phyloP scores from a whole-genome alignment of 2,797 vertebrate species.

The Enteromius viviparus region DNA sequence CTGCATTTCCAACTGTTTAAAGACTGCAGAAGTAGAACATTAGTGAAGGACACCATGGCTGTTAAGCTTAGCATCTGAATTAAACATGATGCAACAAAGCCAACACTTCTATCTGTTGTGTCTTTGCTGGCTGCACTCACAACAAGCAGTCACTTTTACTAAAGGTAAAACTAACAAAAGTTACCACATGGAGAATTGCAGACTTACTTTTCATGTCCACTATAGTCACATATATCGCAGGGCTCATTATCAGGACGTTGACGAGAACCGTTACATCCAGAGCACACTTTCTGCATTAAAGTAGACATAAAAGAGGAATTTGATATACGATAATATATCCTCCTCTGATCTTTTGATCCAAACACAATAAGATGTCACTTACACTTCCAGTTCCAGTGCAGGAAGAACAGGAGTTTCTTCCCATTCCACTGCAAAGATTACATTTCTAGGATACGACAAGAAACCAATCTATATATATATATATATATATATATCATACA shows the following conservation, averaged over 20 bases:
- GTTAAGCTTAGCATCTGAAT: neutral
- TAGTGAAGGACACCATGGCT: neutral
- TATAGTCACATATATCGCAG: constrained; percentile 72
- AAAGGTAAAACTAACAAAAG: neutral
- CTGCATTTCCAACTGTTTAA: neutral
- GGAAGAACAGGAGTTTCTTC: constrained; percentile 70
- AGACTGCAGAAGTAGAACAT: neutral
- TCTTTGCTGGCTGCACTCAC: neutral
- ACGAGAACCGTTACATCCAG: constrained; percentile 77
- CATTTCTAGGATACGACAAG: constrained; percentile 67
- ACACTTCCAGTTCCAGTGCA: constrained; percentile 78
- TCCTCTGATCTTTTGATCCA: neutral
- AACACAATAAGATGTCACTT: constrained; percentile 58
- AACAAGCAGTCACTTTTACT: neutral
- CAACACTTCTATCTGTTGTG: neutral
- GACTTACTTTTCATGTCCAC: constrained; percentile 75
- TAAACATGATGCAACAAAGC: neutral
- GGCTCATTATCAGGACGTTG: constrained; percentile 61
- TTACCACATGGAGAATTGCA: neutral
- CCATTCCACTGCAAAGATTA: constrained; percentile 74
- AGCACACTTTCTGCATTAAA: constrained; percentile 75
- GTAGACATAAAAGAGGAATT: neutral
- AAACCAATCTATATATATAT: neutral
- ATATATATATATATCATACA: too few species aligned
- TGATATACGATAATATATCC: too few species aligned